Conservation (phyloP, 2,888 invertebrate species). For the Anodontia alba region DNA sequence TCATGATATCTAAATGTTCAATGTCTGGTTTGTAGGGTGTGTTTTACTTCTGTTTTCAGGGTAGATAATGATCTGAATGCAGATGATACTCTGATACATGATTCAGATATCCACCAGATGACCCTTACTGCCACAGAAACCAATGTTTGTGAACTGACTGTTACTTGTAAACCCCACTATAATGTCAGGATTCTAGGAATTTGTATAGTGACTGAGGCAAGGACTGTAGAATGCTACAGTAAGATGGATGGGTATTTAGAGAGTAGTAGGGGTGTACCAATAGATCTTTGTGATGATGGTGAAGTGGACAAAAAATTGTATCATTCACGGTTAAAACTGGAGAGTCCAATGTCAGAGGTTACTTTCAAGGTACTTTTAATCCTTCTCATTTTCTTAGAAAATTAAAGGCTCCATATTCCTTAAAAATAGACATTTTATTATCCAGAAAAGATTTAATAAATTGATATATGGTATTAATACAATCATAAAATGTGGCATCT, state of each 20-base stretch:
- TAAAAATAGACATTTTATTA: too few relatives aligned
- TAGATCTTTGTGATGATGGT: neutral
- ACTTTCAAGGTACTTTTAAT: constrained; percentile 48
- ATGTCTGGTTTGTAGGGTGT: too few relatives aligned
- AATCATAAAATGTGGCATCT: too few relatives aligned
- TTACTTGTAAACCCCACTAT: constrained; percentile 51
- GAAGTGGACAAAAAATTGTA: constrained; percentile 10
- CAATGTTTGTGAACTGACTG: constrained; percentile 23
- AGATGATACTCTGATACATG: neutral
- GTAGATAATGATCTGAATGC: constrained; percentile 1
- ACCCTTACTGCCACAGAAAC: neutral
- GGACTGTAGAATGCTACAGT: constrained; percentile 53
- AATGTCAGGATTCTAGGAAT: constrained; percentile 43
- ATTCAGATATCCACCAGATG: neutral
- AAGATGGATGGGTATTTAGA: constrained; percentile 55
- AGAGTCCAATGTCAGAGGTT: constrained; percentile 29
- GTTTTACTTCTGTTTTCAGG: neutral
- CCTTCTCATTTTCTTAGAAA: too few relatives aligned
- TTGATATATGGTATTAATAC: too few relatives aligned
- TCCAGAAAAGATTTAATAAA: too few relatives aligned
- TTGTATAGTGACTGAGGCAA: constrained; percentile 51
- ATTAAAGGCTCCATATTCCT: too few relatives aligned
- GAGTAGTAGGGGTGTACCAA: constrained; percentile 33
- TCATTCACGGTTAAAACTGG: constrained; percentile 31
- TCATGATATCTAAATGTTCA: too few relatives aligned